A percentile compares a stretch with the other conserved stretches of the same genome.
Evolutionary conservation across 92 coral and sea anemone genomes (phyloP).

Genomic region (Porites rus): DNA sequence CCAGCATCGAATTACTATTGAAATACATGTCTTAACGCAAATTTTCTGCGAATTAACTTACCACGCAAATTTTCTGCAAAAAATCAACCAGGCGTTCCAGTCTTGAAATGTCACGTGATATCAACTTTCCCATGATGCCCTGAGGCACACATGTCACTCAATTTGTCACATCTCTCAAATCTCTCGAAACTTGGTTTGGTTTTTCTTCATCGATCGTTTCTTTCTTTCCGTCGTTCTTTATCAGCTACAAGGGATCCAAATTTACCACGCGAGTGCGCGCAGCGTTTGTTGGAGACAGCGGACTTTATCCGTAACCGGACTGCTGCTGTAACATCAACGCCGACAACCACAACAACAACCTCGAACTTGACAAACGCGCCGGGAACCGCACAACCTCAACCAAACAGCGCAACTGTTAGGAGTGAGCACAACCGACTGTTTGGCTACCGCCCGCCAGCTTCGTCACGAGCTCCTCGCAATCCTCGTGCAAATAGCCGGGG

Average conservation of each 20-base stretch:
- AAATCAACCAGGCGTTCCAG: too few species aligned
- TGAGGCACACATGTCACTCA: too few species aligned
- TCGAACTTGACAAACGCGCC: background rate
- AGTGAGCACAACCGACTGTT: slow-evolving; percentile 51
- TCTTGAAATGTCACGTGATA: too few species aligned
- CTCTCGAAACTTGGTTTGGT: too few species aligned
- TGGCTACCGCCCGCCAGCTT: slow-evolving; percentile 53
- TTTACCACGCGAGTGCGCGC: background rate
- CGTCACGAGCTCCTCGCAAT: background rate
- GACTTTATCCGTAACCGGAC: slow-evolving; percentile 1
- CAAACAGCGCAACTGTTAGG: slow-evolving; percentile 20
- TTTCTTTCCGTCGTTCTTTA: too few species aligned
- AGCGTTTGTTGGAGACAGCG: background rate
- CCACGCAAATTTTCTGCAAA: too few species aligned
- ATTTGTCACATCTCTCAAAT: too few species aligned
- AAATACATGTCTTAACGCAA: too few species aligned
- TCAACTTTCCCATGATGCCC: too few species aligned
- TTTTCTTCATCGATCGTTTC: too few species aligned
- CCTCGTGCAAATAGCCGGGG: slow-evolving; percentile 7
- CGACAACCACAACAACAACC: background rate
- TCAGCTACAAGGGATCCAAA: background rate
- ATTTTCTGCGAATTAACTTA: too few species aligned
- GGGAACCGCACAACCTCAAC: background rate
- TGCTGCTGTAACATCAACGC: background rate
- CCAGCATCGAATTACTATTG: too few species aligned